Evolutionary conservation across 2,797 vertebrate species (phyloP), one percentile per base, ranked within the genome.

Genomic region (Chloroceryle amazona): DNA sequence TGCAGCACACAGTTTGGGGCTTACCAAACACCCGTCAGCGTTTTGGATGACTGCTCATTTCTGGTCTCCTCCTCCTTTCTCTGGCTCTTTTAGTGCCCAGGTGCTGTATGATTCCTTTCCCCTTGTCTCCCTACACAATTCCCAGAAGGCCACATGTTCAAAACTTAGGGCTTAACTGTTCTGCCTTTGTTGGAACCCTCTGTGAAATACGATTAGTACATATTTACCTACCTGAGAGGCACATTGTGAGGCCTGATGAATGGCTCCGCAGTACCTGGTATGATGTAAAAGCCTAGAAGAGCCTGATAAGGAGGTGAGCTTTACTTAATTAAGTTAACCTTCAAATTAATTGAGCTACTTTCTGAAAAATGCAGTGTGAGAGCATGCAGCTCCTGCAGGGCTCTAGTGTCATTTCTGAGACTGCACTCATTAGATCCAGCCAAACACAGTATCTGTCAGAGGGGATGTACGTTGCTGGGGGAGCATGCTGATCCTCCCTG

Each of bases 241-340:
- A 47, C 72, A 21, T 47, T 79, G 42, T 84, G 89, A 55, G 25
- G 51, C 58, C 57, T 95, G 51, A 86, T 75, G 75, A 86, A 89
- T 63, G 55, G 52, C 44, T 67, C 67, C 79, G 26, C 44, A 33
- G 71, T 84, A 73, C 58, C 70, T 86, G 41, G 21, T 71, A 55
- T n/a, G 55, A 55, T 61, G 37, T 72, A 75, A 95, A 93, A 84
- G 31, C 47, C 63, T 57, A 54, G 52, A 72, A 90, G 65, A 83
- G 28, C 42, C 62, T 65, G 80, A 92, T 95, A 89, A 95, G 86
- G 44, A 93, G 73, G 78, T 90, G 67, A 92, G 93, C 47, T 89
- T 78, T 89, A 76, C 52, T 96, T 92, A 96, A 90, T 94, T 96
- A 95, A 90, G 76, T 84, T 76, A 95, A 93, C 80, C 70, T 55